Conservation (phyloP, 2,797 vertebrate genomes). For the Pempheris klunzingeri region DNA sequence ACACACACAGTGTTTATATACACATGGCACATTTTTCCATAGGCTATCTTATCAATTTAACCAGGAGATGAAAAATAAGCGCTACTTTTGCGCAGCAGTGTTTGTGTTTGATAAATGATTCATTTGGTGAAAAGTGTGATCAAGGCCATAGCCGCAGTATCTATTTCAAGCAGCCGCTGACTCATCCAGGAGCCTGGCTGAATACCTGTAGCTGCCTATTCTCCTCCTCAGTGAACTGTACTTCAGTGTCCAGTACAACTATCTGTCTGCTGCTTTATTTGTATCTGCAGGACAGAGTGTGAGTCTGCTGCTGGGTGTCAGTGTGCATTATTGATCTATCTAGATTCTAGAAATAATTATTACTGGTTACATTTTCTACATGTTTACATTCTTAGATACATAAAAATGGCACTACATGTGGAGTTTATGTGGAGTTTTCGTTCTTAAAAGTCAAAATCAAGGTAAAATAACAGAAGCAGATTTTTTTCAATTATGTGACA, state of each 20-base stretch:
- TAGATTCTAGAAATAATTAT: background rate
- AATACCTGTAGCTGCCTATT: slow-evolving; percentile 68
- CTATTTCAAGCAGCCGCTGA: slow-evolving; percentile 82
- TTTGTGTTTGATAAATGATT: slow-evolving; percentile 84
- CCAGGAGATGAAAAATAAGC: slow-evolving; percentile 79
- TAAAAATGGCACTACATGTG: background rate
- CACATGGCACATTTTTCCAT: slow-evolving; percentile 72
- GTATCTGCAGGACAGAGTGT: slow-evolving; percentile 5
- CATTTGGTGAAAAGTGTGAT: slow-evolving; percentile 82
- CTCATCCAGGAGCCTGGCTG: slow-evolving; percentile 72
- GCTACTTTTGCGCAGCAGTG: slow-evolving; percentile 64
- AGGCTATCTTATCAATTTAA: slow-evolving; percentile 80
- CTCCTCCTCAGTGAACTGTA: slow-evolving; percentile 66
- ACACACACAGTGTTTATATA: slow-evolving; percentile 74
- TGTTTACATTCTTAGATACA: background rate
- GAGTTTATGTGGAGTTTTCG: background rate
- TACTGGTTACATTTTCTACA: background rate
- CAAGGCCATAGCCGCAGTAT: slow-evolving; percentile 78
- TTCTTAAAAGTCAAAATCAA: no score
- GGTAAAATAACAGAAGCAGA: no score
- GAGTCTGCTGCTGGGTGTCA: background rate
- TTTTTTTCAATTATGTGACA: no score
- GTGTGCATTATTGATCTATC: background rate
- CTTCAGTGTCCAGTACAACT: slow-evolving; percentile 39
- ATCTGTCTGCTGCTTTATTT: slow-evolving; percentile 22